Evolutionary conservation across 2,113 vertebrate species (phyloP).

Genomic region (Xenopus tropicalis): DNA sequence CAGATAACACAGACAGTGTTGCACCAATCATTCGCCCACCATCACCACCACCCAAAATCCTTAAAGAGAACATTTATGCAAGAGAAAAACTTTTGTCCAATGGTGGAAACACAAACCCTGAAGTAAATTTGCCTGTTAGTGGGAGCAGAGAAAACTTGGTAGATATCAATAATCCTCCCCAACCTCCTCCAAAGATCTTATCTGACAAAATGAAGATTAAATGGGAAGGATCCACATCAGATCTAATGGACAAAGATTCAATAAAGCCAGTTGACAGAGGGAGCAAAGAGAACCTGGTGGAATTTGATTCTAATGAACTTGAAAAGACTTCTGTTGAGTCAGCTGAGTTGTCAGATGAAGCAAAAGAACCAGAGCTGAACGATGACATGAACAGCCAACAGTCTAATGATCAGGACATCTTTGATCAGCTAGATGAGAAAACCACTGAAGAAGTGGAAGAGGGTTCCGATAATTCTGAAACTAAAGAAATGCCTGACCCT

Average conservation of each 20-base stretch:
- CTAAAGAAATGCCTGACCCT: constrained; percentile 42
- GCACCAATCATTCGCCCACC: constrained; percentile 23
- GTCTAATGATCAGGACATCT: not conserved
- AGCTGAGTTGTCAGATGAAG: constrained; percentile 56
- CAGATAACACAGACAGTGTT: constrained; percentile 4
- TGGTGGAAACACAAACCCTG: constrained; percentile 40
- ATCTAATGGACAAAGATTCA: constrained; percentile 34
- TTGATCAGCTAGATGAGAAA: constrained; percentile 20
- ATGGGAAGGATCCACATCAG: constrained; percentile 58
- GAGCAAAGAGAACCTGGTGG: constrained; percentile 45
- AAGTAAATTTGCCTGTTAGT: constrained; percentile 32
- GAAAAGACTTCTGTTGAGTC: constrained; percentile 52
- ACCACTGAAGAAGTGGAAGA: not conserved
- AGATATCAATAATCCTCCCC: constrained; percentile 45
- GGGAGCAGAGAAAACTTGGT: constrained; percentile 47
- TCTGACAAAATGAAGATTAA: constrained; percentile 65
- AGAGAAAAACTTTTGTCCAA: constrained; percentile 50
- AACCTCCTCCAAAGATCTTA: constrained; percentile 50
- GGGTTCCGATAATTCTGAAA: constrained; percentile 48
- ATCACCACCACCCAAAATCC: constrained; percentile 59
- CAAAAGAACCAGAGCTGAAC: constrained; percentile 29
- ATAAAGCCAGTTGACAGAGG: constrained; percentile 24
- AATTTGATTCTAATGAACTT: constrained; percentile 46
- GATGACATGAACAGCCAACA: constrained; percentile 35
- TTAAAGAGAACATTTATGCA: constrained; percentile 59